Evolutionary conservation across 2,113 vertebrate genomes (phyloP), one percentile per base, ranked within the genome.

Genomic region (Pheucticus melanocephalus): DNA sequence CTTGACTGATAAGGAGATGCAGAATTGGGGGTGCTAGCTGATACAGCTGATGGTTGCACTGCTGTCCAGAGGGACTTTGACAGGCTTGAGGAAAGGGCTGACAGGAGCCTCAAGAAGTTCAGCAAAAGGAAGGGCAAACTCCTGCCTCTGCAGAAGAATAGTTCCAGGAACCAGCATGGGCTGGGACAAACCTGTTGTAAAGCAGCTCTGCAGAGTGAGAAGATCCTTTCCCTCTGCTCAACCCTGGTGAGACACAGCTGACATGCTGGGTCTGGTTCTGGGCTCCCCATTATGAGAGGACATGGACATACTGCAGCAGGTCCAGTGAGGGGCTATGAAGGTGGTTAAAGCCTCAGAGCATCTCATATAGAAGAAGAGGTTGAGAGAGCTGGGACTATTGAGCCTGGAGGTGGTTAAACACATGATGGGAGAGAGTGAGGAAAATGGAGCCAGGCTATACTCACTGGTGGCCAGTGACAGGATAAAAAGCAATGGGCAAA

Each of bases 101-200:
- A 21, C 15, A 21, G 44, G 33, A 72, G 9, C 18, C 21, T 68
- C 4, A 3, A 37, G 22, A 63, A 64, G 25, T 66, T 92, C 25
- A 44, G 61, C 19, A 25, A 27, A 75, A 56, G n/a, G 19, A 93
- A 11, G 2, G 24, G 9, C 15, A 3, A 35, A 69, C 50, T 76
- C 17, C 23, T 35, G 21, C 18, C 4, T 35, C 35, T 39, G 39
- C 44, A 28, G 47, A 63, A 13, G 47, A 53, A 1, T 21, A 48
- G 44, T 45, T 28, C 10, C 11, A 17, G 48, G n/a, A 18, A 57
- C 2, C 9, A 30, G 28, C 30, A 37, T 0, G 0, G 39, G 44
- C n/a, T 72, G 30, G 14, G 19, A 10, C n/a, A 23, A 48, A 66
- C 15, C 11, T 66, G 45, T 12, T 79, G 33, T 70, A 81, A 83